Evolutionary conservation across 2,797 vertebrate genomes (phyloP).

Genomic region (Mastacembelus armatus): DNA sequence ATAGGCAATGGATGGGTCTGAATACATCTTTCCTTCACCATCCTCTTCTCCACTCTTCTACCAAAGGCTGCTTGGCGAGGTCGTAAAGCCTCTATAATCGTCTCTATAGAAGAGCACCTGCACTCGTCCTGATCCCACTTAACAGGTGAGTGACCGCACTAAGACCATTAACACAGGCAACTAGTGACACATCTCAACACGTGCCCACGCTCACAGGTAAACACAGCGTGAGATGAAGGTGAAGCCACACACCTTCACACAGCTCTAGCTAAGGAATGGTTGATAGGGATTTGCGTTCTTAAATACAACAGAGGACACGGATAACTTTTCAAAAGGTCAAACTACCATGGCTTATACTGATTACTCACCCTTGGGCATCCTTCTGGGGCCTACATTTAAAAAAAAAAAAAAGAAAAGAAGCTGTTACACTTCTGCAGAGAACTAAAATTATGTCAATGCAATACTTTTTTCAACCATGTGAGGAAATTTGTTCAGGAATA

Average conservation of each 20-base stretch:
- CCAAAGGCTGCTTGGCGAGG: conserved; percentile 34
- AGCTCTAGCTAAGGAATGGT: conserved; percentile 15
- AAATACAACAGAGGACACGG: conserved; percentile 27
- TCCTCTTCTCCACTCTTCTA: conserved; percentile 3
- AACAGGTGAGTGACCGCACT: conserved; percentile 69
- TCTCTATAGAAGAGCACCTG: conserved; percentile 63
- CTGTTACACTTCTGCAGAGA: conserved; percentile 12
- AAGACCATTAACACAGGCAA: conserved; percentile 70
- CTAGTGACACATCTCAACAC: conserved; percentile 58
- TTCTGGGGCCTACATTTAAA: conserved; percentile 81
- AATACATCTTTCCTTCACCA: too few relatives aligned
- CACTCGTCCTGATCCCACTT: conserved; percentile 71
- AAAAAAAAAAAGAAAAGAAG: conserved; percentile 51
- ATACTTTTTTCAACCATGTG: background rate
- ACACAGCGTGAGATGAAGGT: conserved; percentile 38
- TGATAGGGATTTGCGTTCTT: conserved; percentile 48
- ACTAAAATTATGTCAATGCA: background rate
- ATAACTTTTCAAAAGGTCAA: conserved; percentile 32
- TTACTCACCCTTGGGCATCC: conserved; percentile 85
- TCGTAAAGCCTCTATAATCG: conserved; percentile 70
- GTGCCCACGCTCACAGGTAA: conserved; percentile 49
- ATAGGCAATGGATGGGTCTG: too few relatives aligned
- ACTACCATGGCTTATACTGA: background rate
- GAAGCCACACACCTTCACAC: conserved; percentile 18
- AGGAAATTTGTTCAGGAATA: background rate